Base-by-base conservation (phyloP, 1,140 invertebrate genomes). In the Euwallacea fornicatus region DNA sequence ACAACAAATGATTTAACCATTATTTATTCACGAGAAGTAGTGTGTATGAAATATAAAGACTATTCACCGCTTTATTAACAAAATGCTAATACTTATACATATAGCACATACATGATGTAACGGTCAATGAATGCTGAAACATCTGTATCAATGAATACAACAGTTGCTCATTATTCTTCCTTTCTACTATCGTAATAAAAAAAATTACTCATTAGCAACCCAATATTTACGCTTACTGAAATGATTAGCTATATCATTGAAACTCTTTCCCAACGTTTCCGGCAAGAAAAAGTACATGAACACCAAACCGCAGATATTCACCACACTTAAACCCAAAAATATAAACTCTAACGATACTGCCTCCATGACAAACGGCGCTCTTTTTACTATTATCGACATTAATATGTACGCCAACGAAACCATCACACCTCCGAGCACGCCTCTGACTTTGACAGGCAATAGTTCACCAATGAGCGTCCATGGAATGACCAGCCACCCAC, bases 181-280 rank as follows among this genome's bases (percentile, higher is more conserved):
- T 33, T 2, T 33, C 21, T 33, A 33, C 21, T 4, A 33, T 33
- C 21, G 21, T 33, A 33, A 33, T 33, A 33, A 33, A 33, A 33
- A 33, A 33, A 33, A 33, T 4, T 33, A 33, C 21, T 33, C 21
- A 33, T 33, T 4, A 33, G 21, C 4, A 4, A 33, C 21, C 4
- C 21, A 1, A 33, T 33, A 2, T 33, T 4, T 33, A 33, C 21
- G 21, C 21, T 33, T 33, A 33, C 21, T 50, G 50, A 72, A 72
- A 67, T 68, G 64, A 10, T 62, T 68, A 7, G 58, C 85, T 71
- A 88, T 87, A 74, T 88, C 84, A 10, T 73, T 68, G 59, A 93
- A 85, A 7, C 81, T 86, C 78, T 88, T 89, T 0, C 90, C 89
- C 69, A 90, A 85, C 0, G 91, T 93, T 83, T 93, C 92, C 2